Evolutionary conservation across 2,113 vertebrate species (phyloP), one percentile per base, ranked within the genome.

Genomic region (Pelecanus crispus): DNA sequence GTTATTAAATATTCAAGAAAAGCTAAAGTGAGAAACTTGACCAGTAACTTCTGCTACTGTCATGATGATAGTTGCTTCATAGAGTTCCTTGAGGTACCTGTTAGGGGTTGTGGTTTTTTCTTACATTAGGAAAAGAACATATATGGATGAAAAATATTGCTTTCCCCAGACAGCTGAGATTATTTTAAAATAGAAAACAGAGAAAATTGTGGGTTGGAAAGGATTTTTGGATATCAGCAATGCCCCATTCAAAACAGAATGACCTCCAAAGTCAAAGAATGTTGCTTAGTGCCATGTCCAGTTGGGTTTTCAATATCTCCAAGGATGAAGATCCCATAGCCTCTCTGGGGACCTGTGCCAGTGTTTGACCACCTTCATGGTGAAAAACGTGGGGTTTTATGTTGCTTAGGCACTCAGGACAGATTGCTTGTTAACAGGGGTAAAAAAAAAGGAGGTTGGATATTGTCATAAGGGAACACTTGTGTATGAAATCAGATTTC

Each of bases 361-460:
- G 16, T 58, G 24, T 81, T 77, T 13, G 5, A 40, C 11, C 7
- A 70, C 4, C 10, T 70, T 82, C 24, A 44, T 28, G 11, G 13
- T 31, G 34, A 59, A 90, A 58, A n/a, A 9, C 0, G 0, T 49
- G 29, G 4, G 2, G 10, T 5, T 80, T 67, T 34, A 16, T 26
- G 11, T 82, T 59, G 3, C 5, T n/a, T 25, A 62, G 24, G 44
- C 11, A 6, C 4, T 55, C 16, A 55, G 9, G 12, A 17, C 7
- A 70, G 25, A 21, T 55, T 88, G 5, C 22, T 55, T 55, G 8
- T 38, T 55, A 45, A 49, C 5, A 47, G 7, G 34, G 18, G 4
- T 2, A 10, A 26, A 1, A 9, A 8, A 18, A 53, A 31, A 6
- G 0, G 1, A 1, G 1, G 9, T 38, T 40, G 29, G 29, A 61